Percentiles rank a stretch among this genome's conserved stretches.
Conservation (phyloP, 2,888 invertebrate genomes). For the Nasonia oneida region DNA sequence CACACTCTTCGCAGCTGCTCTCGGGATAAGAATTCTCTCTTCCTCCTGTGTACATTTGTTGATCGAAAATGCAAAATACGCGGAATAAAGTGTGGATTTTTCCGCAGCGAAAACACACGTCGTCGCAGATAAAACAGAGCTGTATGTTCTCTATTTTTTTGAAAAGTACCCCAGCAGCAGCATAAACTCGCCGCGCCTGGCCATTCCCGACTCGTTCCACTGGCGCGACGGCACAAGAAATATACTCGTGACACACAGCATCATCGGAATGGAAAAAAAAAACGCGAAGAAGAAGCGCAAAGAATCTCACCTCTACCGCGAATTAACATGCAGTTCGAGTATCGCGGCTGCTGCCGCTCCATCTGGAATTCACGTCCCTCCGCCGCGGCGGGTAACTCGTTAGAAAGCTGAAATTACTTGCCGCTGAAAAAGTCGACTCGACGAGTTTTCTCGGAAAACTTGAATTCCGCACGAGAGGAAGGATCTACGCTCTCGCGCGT, state of each 20-base stretch:
- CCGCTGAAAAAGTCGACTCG: slow-evolving; percentile 31
- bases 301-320: background rate
- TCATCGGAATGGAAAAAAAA: background rate
- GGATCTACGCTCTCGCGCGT: too few species aligned
- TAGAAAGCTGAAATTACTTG: slow-evolving; percentile 60
- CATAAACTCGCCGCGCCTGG: background rate
- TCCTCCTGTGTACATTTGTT: background rate
- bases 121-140: background rate
- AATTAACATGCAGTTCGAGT: slow-evolving; percentile 51
- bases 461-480: background rate
- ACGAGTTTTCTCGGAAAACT: slow-evolving; percentile 10
- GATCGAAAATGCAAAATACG: background rate
- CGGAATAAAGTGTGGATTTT: background rate
- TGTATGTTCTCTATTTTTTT: background rate
- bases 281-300: background rate
- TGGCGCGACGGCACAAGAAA: background rate
- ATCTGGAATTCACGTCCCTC: slow-evolving; percentile 32
- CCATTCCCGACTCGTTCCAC: background rate
- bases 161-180: background rate
- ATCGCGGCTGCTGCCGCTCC: background rate
- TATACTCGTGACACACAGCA: background rate
- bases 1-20: background rate
- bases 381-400: slow-evolving; percentile 42
- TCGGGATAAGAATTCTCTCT: background rate
- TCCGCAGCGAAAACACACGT: background rate